These are phyloP conservation scores for Zaprionus ornatus DNA, from an alignment of 1,140 invertebrate species.

Conservation along the genomic window DNA sequence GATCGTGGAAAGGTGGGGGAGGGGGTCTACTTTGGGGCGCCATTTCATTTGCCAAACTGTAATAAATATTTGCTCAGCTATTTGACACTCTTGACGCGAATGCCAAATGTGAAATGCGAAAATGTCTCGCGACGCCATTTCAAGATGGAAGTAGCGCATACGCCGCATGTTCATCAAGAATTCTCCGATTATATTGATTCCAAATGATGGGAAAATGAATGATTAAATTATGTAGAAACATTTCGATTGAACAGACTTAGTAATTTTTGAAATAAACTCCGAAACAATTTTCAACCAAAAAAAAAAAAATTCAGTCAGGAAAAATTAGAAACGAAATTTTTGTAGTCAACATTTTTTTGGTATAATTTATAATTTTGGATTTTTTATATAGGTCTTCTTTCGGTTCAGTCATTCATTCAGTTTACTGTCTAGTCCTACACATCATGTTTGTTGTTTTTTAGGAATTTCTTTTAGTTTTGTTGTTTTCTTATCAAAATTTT, in stretches of 20 bases:
- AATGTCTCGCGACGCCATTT: constrained; percentile 29
- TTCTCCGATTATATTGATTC: background rate
- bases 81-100: constrained; percentile 45
- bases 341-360: background rate
- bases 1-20: background rate
- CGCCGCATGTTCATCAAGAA: constrained; percentile 3
- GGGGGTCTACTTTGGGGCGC: constrained; percentile 44
- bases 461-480: constrained; percentile 63
- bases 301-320: background rate
- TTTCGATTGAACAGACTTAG: background rate
- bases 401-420: constrained; percentile 33
- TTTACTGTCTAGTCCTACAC: constrained; percentile 58
- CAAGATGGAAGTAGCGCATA: constrained; percentile 23
- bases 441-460: constrained; percentile 75
- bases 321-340: background rate
- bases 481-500: constrained; percentile 68
- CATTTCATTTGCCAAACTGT: constrained; percentile 33
- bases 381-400: constrained; percentile 23
- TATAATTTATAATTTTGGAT: background rate
- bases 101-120: constrained; percentile 16
- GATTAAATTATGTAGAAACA: background rate
- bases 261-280: background rate
- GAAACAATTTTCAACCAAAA: background rate
- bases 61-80: constrained; percentile 61
- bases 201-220: background rate